Evolutionary conservation across 1,140 invertebrate genomes (phyloP), one percentile per base, ranked within the genome.

Genomic region (Drosophila pectinifera): DNA sequence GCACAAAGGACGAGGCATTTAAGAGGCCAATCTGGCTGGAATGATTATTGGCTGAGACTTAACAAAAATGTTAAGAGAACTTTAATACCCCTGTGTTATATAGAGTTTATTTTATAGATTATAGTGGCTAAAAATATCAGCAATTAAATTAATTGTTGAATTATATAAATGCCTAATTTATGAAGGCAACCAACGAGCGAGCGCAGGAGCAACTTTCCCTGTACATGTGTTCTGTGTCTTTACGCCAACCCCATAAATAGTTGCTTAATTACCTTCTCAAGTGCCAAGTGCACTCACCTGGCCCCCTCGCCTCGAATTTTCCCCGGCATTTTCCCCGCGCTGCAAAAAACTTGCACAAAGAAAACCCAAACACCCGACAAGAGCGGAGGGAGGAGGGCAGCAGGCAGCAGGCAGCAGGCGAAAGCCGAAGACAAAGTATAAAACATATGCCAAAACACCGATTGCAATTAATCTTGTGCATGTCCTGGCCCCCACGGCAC

Each of bases 401-500:
- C n/a, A 69, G 22, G 22, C 39, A 63, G 26, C 34, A n/a, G 24
- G 22, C n/a, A 22, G 18, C 56, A 63, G 53, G 45, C 48, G 38
- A 41, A 65, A 51, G 18, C 64, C 43, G 24, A 70, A 69, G 64
- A 69, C 67, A 70, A 70, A 70, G 65, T 70, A 72, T 70, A 84
- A 84, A 89, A 90, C 84, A 89, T 89, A 89, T 89, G 84, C 85
- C 80, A 78, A 84, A 80, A 90, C 84, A 89, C 84, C 84, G 85
- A 89, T 89, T 84, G 84, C 84, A 89, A 89, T 89, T 89, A 89
- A 89, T 89, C 84, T 89, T 88, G 68, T 86, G 84, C 83, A 83
- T 78, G 82, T 88, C 67, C 56, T 59, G 49, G 31, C 36, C 13
- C 10, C 28, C 18, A n/a, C 18, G 4, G 41, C 51, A 31, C 1